A percentile compares a stretch with the other conserved stretches of the same genome.
Conservation (phyloP, 2,113 vertebrate species). For the Callorhinus ursinus region DNA sequence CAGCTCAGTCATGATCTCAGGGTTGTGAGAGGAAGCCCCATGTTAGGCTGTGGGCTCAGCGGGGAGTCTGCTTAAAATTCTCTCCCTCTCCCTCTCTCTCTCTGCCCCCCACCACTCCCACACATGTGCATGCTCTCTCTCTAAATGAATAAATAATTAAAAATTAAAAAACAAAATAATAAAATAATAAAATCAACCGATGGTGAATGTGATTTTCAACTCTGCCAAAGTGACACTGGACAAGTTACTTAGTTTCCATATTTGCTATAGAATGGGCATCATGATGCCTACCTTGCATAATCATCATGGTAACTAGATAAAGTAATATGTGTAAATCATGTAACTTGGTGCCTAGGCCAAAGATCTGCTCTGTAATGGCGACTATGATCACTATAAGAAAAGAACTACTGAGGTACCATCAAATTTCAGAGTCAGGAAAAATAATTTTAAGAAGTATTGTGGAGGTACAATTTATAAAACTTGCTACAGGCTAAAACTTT, state of each 20-base stretch:
- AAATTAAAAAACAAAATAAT: not conserved
- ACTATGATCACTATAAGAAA: not conserved
- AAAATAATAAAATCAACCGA: constrained; percentile 19
- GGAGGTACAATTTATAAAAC: not conserved
- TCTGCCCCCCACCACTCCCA: not conserved
- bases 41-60: not conserved
- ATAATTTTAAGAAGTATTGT: not conserved
- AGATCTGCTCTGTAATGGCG: not conserved
- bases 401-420: not conserved
- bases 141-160: not conserved
- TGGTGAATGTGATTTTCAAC: not conserved
- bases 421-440: not conserved
- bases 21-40: not conserved
- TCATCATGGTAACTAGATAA: not conserved
- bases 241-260: not conserved
- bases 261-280: not conserved
- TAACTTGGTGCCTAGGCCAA: not conserved
- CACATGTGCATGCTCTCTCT: not conserved
- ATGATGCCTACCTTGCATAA: not conserved
- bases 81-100: not conserved
- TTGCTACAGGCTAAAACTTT: not conserved
- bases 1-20: not conserved
- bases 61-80: not conserved
- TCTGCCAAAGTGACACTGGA: constrained; percentile 3
- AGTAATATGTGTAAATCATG: not conserved